Conservation (phyloP, 2,113 vertebrate genomes). For the Brachyistius frenatus region DNA sequence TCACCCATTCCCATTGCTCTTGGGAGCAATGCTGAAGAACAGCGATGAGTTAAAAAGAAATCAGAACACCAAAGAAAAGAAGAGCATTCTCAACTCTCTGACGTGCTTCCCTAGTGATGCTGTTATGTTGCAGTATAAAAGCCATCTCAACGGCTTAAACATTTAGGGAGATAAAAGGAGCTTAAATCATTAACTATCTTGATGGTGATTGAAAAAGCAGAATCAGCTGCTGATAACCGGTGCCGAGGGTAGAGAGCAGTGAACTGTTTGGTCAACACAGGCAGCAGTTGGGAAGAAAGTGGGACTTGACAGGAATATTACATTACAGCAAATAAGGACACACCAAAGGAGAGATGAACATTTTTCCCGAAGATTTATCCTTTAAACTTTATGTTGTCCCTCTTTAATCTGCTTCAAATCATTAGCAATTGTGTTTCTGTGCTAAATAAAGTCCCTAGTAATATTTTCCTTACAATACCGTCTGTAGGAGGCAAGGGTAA, state of each 20-base stretch:
- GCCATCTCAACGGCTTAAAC: not conserved
- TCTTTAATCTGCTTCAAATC: not conserved
- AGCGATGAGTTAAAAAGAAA: not conserved
- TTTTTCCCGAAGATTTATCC: not conserved
- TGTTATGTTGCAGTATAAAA: not conserved
- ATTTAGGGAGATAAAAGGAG: constrained; percentile 1
- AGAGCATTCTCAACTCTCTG: not conserved
- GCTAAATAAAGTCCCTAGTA: constrained; percentile 18
- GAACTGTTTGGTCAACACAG: not conserved
- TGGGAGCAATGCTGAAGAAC: not conserved
- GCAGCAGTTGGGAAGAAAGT: not conserved
- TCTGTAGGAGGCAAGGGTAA: not conserved
- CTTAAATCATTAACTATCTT: not conserved
- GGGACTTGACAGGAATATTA: not conserved
- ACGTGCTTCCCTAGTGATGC: not conserved
- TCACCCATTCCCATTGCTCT: not conserved
- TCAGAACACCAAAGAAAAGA: not conserved
- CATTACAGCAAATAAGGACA: not conserved
- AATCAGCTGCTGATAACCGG: not conserved
- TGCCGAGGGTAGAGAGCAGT: too few relatives aligned
- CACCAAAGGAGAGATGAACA: not conserved
- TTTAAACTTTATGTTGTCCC: not conserved
- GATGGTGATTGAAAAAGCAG: not conserved
- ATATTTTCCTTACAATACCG: constrained; percentile 23
- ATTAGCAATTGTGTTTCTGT: constrained; percentile 6